Conservation (phyloP, 2,797 vertebrate species). For the Peromyscus eremicus region DNA sequence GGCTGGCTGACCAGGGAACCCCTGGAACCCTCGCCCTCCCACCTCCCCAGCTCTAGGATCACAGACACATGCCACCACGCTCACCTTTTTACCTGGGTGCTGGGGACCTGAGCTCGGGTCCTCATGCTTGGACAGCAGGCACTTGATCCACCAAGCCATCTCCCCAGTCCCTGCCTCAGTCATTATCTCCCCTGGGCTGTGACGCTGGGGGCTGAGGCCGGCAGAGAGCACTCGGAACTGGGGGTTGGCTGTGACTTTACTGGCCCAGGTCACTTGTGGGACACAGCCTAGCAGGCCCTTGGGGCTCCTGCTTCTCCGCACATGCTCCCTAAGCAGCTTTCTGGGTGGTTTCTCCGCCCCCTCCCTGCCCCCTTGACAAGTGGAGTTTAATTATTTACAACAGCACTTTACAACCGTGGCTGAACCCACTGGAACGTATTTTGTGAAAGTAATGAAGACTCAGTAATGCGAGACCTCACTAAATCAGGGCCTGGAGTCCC, state of each 20-base stretch:
- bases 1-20: neutral
- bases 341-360: fast-evolving
- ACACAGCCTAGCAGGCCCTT: neutral
- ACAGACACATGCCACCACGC: neutral
- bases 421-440: slow-evolving; percentile 76
- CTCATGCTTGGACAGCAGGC: too few relatives aligned
- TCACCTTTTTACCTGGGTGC: neutral
- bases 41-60: neutral
- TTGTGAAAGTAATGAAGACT: slow-evolving; percentile 83
- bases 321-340: fast-evolving
- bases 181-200: neutral
- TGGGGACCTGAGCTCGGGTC: neutral
- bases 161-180: neutral
- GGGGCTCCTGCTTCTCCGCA: neutral
- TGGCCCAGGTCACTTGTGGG: neutral
- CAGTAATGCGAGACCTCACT: slow-evolving; percentile 80
- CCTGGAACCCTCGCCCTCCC: neutral
- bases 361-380: slow-evolving; percentile 65
- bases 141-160: neutral
- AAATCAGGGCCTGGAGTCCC: slow-evolving; percentile 72
- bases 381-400: slow-evolving; percentile 81
- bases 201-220: neutral
- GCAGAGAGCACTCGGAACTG: neutral
- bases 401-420: slow-evolving; percentile 67
- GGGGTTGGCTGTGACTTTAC: neutral